Evolutionary conservation across 2,888 invertebrate species (phyloP).

Genomic region (Rhimphoctona megacephalus): DNA sequence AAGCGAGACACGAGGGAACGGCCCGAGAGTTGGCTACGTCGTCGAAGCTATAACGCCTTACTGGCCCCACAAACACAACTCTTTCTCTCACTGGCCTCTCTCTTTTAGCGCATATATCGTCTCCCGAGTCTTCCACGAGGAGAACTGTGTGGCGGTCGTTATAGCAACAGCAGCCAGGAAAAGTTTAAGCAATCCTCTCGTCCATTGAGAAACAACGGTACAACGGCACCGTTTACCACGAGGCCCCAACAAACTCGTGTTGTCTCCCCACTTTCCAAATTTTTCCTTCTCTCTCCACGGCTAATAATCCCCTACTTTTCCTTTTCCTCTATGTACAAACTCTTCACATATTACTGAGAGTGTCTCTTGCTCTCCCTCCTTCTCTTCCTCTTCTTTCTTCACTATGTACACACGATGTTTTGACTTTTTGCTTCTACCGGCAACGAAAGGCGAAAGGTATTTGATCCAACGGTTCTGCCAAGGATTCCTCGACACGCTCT

Average conservation of each 20-base stretch:
- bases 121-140: constrained; percentile 53
- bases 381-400: constrained; percentile 7
- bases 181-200: constrained; percentile 77
- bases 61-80: constrained; percentile 32
- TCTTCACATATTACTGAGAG: neutral
- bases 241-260: constrained; percentile 61
- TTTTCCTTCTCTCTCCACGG: constrained; percentile 4
- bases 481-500: constrained; percentile 44
- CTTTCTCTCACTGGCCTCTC: constrained; percentile 51
- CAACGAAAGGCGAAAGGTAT: constrained; percentile 47
- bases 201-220: constrained; percentile 86
- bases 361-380: constrained; percentile 3
- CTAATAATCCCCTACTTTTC: constrained; percentile 6
- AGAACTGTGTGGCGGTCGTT: constrained; percentile 65
- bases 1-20: constrained; percentile 35
- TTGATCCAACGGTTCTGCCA: constrained; percentile 51
- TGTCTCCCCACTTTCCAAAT: constrained; percentile 28
- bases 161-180: constrained; percentile 75
- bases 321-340: neutral
- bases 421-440: constrained; percentile 34
- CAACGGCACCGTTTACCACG: constrained; percentile 85
- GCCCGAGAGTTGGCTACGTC: constrained; percentile 44
- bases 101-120: constrained; percentile 49
- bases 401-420: constrained; percentile 27
- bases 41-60: constrained; percentile 52